Percentiles rank a stretch among this genome's conserved stretches.
phyloP scores from a whole-genome alignment of 2,888 invertebrate genomes.

The Protonemura montana region DNA sequence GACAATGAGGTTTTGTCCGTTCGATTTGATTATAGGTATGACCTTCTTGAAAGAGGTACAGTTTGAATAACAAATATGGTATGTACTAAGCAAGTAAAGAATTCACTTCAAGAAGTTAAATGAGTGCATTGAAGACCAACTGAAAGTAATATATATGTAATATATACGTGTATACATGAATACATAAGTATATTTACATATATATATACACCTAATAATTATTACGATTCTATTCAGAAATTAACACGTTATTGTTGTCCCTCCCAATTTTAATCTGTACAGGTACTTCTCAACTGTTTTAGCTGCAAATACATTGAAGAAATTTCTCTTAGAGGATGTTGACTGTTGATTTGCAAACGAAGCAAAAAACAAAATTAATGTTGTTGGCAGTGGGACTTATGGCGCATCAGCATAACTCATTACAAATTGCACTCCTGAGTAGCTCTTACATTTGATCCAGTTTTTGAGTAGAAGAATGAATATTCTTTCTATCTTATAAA shows the following conservation, averaged over 20 bases:
- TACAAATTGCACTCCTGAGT: not conserved
- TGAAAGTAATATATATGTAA: not conserved
- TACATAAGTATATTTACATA: slow-evolving; percentile 22
- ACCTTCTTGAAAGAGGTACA: not conserved
- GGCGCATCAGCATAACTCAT: slow-evolving; percentile 17
- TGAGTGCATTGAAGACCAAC: not conserved
- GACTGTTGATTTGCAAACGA: slow-evolving; percentile 32
- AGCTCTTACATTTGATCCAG: slow-evolving; percentile 16
- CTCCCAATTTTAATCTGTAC: slow-evolving; percentile 22
- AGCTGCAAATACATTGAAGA: slow-evolving; percentile 13
- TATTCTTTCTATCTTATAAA: not conserved
- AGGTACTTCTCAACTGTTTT: slow-evolving; percentile 8
- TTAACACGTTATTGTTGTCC: not conserved
- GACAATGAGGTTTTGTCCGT: not conserved
- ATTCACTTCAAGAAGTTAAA: not conserved
- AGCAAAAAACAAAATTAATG: not conserved
- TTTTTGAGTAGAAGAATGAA: not conserved
- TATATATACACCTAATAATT: slow-evolving; percentile 25
- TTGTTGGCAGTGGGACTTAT: slow-evolving; percentile 37
- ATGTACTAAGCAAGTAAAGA: not conserved
- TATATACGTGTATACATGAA: slow-evolving; percentile 10
- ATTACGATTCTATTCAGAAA: not conserved
- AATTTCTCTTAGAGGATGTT: not conserved
- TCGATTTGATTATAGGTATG: not conserved
- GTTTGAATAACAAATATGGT: not conserved